Conservation (phyloP, 2,888 invertebrate genomes). For the Oxycera nigricornis region DNA sequence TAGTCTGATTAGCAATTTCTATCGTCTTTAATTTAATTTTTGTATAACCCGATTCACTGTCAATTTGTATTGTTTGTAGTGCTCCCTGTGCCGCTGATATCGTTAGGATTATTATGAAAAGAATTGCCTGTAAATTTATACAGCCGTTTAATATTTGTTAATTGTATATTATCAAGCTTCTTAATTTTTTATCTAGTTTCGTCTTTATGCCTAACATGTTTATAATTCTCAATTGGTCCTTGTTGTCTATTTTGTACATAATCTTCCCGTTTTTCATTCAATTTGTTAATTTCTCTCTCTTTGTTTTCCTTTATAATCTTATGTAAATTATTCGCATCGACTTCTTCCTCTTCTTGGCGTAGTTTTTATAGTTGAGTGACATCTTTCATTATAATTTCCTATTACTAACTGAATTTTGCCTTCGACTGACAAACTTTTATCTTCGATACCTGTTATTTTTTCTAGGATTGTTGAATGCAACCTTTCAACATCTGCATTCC, state of each 20-base stretch:
- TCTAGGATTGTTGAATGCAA: constrained; percentile 44
- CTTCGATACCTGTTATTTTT: constrained; percentile 6
- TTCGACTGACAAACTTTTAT: not conserved
- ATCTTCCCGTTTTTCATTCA: constrained; percentile 39
- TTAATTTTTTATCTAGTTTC: constrained; percentile 43
- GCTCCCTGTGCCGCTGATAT: constrained; percentile 37
- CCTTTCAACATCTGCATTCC: constrained; percentile 38
- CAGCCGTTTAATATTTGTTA: constrained; percentile 43
- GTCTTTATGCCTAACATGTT: constrained; percentile 42
- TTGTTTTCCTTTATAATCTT: constrained; percentile 2
- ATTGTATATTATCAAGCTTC: constrained; percentile 38
- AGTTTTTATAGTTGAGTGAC: constrained; percentile 39
- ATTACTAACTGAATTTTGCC: not conserved
- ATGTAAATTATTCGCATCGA: not conserved
- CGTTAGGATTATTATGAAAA: constrained; percentile 37
- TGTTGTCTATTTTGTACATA: constrained; percentile 40
- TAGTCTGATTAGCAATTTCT: too few species aligned
- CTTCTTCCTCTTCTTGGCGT: not conserved
- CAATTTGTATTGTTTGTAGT: constrained; percentile 9
- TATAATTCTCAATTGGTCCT: constrained; percentile 42
- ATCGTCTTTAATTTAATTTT: not conserved
- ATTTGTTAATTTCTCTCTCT: constrained; percentile 35
- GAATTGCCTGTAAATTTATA: constrained; percentile 43
- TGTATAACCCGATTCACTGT: not conserved
- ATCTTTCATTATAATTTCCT: constrained; percentile 2